Conservation (phyloP, 2,797 vertebrate species). For the Pampus argenteus region DNA sequence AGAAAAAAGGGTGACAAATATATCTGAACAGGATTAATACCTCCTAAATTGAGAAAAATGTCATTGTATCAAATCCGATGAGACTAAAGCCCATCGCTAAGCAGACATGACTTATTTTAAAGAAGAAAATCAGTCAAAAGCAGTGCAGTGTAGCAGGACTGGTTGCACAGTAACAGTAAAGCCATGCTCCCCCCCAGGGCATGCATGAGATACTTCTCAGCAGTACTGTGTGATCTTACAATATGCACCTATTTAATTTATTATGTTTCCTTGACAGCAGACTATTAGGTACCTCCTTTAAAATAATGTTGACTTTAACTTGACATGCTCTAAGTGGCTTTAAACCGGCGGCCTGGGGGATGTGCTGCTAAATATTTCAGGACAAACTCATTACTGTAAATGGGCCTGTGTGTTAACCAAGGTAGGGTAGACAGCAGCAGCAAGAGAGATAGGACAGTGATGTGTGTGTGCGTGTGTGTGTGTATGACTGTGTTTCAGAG, state of each 20-base stretch:
- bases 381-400: conserved; percentile 83
- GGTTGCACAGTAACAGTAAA: conserved; percentile 31
- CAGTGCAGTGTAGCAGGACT: conserved; percentile 1
- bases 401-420: conserved; percentile 75
- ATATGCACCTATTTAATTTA: conserved; percentile 78
- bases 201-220: conserved; percentile 58
- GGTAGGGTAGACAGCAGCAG: conserved; percentile 71
- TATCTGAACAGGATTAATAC: conserved; percentile 26
- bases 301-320: conserved; percentile 82
- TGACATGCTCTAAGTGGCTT: conserved; percentile 82
- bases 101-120: conserved; percentile 22
- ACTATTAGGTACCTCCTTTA: conserved; percentile 74
- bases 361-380: conserved; percentile 85
- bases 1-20: conserved; percentile 37
- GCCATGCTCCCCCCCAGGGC: conserved; percentile 40
- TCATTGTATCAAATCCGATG: conserved; percentile 25
- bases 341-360: conserved; percentile 80
- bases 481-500: conserved; percentile 44
- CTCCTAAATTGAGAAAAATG: conserved; percentile 27
- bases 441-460: conserved; percentile 67
- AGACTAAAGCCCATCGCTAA: conserved; percentile 28
- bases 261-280: conserved; percentile 70
- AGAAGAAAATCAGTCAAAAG: conserved; percentile 39
- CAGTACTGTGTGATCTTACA: conserved; percentile 60
- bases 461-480: conserved; percentile 48